Evolutionary conservation across 2,113 vertebrate species (phyloP), one percentile per base, ranked within the genome.

Genomic region (Mola mola): DNA sequence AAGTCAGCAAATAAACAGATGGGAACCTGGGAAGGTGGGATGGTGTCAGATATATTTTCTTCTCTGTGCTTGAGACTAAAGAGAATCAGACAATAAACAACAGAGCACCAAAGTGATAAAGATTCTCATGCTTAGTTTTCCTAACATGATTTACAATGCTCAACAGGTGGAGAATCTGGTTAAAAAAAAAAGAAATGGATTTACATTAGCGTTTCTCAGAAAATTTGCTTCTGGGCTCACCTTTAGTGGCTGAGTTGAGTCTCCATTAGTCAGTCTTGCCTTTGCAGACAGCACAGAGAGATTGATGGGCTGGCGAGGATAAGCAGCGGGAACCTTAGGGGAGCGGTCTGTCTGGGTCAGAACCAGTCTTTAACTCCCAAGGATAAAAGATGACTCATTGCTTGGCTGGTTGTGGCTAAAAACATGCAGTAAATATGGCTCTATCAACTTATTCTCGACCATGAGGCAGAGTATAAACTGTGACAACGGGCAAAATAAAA

Each of bases 321-420:
- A 86, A 90, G 86, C 88, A 90, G 76, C 84, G 81, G 84, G 79
- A 88, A 81, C 70, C n/a, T 78, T 83, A 81, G 84, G 71, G 74
- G 72, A 69, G 51, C 55, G 12, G 52, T 87, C 73, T 57, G 74
- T 81, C 83, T 72, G 52, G 69, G 67, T 84, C 79, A 86, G 41
- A 22, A 55, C 36, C 42, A 69, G 72, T 76, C 76, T 72, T 44
- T 66, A 78, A 66, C 60, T 47, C 58, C 36, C 72, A 68, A 64
- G 53, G 66, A 78, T 67, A 62, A 66, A 65, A 70, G 31, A 55
- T 8, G 17, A 70, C 64, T 61, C 62, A 40, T n/a, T 20, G 75
- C 33, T 60, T 29, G 42, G 68, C 2, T 61, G 64, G 15, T 46
- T 69, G 34, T 34, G 69, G 68, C 51, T 36, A 40, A 72, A 77